A percentile compares a stretch with the other conserved stretches of the same genome.
These are phyloP conservation scores for Glaucopsyche alexis DNA, from an alignment of 2,888 invertebrate genomes.

Conservation along the genomic window DNA sequence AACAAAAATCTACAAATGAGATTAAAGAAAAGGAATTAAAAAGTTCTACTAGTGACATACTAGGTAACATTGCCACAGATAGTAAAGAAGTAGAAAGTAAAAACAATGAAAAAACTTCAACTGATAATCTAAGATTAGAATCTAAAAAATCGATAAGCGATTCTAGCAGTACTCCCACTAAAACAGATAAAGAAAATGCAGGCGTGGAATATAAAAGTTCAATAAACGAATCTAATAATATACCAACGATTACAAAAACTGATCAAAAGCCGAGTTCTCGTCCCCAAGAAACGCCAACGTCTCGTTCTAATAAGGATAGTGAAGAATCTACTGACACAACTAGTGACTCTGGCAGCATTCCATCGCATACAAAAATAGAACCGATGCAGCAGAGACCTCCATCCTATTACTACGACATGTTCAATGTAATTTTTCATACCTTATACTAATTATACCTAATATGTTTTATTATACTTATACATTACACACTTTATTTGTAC, in stretches of 20 bases:
- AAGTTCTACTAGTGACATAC: too few relatives aligned
- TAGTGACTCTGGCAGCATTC: neutral
- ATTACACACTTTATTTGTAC: neutral
- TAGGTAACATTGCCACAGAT: too few relatives aligned
- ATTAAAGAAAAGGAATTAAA: neutral
- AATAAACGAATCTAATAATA: neutral
- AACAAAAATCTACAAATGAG: neutral
- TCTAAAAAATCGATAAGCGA: neutral
- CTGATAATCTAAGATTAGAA: neutral
- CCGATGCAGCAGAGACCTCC: neutral
- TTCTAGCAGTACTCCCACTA: neutral
- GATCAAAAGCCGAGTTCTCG: neutral
- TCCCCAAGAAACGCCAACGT: neutral
- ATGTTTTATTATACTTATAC: neutral
- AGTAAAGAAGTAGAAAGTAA: too few relatives aligned
- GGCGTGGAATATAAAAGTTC: neutral
- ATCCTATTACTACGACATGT: constrained; percentile 6
- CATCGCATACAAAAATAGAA: neutral
- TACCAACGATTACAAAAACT: neutral
- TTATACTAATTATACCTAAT: neutral
- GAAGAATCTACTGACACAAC: neutral
- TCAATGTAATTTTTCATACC: neutral
- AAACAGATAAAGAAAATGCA: neutral
- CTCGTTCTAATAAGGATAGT: neutral
- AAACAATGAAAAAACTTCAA: too few relatives aligned